Evolutionary conservation across 2,113 vertebrate genomes (phyloP).

Genomic region (Tachycineta bicolor): DNA sequence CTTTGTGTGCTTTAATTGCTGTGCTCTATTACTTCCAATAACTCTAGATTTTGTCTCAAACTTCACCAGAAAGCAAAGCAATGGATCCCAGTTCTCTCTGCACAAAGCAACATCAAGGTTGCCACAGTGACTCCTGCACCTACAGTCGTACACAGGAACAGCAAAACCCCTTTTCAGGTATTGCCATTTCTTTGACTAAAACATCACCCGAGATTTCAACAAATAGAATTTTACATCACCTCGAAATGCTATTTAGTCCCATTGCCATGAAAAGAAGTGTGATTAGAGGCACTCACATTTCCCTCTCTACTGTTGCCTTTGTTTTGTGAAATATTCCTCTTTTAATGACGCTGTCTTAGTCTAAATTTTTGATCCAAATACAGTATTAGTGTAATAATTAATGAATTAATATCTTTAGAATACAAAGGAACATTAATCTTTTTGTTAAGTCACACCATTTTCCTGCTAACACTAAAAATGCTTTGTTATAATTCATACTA

Average conservation of each 20-base stretch:
- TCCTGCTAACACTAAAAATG: conserved; percentile 41
- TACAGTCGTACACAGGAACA: fast-evolving
- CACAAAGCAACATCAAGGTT: background rate
- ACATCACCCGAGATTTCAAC: background rate
- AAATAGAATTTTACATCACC: background rate
- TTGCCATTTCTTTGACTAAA: background rate
- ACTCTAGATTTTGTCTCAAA: background rate
- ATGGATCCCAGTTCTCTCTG: background rate
- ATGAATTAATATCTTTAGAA: conserved; percentile 57
- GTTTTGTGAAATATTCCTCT: background rate
- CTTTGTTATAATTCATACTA: conserved; percentile 27
- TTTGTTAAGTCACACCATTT: conserved; percentile 63
- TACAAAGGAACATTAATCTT: conserved; percentile 48
- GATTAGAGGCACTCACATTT: background rate
- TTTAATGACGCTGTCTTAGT: background rate
- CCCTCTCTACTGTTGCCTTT: background rate
- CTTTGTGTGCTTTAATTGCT: conserved; percentile 14
- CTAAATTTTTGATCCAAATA: conserved; percentile 41
- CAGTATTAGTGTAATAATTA: conserved; percentile 41
- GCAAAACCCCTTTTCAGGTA: background rate
- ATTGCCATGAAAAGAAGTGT: background rate
- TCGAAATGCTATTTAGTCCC: background rate
- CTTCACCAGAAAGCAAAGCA: background rate
- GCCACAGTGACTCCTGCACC: background rate
- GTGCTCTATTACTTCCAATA: background rate